These are phyloP conservation scores for Drosophila tani DNA, from an alignment of 1,140 invertebrate genomes.

Conservation along the genomic window DNA sequence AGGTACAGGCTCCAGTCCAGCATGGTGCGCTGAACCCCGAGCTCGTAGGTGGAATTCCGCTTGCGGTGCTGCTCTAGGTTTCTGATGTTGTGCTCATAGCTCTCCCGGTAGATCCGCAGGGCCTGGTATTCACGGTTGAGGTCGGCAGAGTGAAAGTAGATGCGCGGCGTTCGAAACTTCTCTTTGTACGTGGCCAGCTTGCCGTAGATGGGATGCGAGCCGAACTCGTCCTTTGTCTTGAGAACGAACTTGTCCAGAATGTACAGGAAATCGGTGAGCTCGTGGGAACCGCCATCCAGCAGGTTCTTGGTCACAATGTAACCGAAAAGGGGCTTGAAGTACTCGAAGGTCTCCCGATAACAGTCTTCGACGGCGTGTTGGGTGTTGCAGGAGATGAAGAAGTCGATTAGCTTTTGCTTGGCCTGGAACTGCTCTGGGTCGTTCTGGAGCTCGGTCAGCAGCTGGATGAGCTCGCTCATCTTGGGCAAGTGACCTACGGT, in stretches of 20 bases:
- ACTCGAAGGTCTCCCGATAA: constrained; percentile 78
- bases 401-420: constrained; percentile 76
- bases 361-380: constrained; percentile 72
- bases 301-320: constrained; percentile 77
- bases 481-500: constrained; percentile 63
- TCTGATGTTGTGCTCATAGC: constrained; percentile 75
- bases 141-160: constrained; percentile 68
- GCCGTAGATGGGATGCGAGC: constrained; percentile 41
- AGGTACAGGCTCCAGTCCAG: constrained; percentile 80
- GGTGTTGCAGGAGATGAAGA: constrained; percentile 76
- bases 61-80: constrained; percentile 68
- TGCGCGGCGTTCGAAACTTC: constrained; percentile 62
- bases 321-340: constrained; percentile 76
- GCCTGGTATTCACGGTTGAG: constrained; percentile 61
- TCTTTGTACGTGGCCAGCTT: constrained; percentile 58
- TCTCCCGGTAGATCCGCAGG: constrained; percentile 71
- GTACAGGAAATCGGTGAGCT: constrained; percentile 59
- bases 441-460: constrained; percentile 66
- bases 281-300: constrained; percentile 40
- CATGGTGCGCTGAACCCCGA: constrained; percentile 72
- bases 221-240: constrained; percentile 30
- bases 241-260: constrained; percentile 58
- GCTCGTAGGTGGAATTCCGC: constrained; percentile 71
- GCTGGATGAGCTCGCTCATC: constrained; percentile 58
- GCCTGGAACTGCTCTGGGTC: constrained; percentile 70